phyloP scores from a whole-genome alignment of 2,113 vertebrate species.

The mouse (Mus musculus) region DNA sequence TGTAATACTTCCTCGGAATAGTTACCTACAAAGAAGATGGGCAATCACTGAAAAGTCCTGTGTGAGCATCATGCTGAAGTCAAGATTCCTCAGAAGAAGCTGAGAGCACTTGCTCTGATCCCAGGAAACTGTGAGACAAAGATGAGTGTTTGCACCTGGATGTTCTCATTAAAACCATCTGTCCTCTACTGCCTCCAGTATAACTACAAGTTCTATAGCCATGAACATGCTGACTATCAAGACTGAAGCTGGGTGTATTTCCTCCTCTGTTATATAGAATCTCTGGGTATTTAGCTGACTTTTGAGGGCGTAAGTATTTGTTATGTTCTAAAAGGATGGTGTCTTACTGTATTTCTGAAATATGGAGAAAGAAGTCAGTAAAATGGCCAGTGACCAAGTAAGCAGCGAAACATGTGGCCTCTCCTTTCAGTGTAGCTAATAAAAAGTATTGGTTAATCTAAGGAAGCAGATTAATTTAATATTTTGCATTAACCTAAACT shows the following conservation, averaged over 20 bases:
- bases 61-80: background rate
- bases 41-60: background rate
- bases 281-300: background rate
- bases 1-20: background rate
- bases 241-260: background rate
- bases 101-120: accelerated
- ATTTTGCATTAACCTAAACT: background rate
- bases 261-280: background rate
- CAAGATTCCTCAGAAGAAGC: background rate
- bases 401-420: accelerated
- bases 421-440: background rate
- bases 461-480: background rate
- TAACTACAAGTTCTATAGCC: background rate
- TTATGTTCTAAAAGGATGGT: background rate
- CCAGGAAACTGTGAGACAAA: background rate
- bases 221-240: no score
- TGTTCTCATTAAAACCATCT: background rate
- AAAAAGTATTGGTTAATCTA: background rate
- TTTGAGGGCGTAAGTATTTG: background rate
- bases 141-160: background rate
- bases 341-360: background rate
- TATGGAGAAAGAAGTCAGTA: background rate
- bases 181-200: accelerated
- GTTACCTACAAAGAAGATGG: background rate
- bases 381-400: background rate